A percentile compares a stretch with the other conserved stretches of the same genome.
Evolutionary conservation across 2,888 invertebrate species (phyloP).

Genomic region (Isotomurus palustris): DNA sequence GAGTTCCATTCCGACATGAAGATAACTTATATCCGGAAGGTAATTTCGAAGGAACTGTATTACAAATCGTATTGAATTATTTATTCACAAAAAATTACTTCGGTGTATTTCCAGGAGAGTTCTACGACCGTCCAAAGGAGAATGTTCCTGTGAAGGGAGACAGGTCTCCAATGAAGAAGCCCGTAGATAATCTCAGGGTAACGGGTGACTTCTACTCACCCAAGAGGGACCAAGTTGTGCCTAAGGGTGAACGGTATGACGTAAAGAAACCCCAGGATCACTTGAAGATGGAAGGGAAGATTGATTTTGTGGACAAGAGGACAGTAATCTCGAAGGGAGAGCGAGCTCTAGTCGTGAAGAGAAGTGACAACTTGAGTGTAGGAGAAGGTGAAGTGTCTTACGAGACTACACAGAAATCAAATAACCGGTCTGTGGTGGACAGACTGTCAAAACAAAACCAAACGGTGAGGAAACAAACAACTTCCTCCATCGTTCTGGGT

Average conservation of each 20-base stretch:
- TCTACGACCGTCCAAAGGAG: slow-evolving; percentile 43
- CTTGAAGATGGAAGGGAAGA: slow-evolving; percentile 54
- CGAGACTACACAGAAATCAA: slow-evolving; percentile 32
- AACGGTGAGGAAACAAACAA: slow-evolving; percentile 22
- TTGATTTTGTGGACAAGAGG: slow-evolving; percentile 48
- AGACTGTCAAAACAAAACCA: slow-evolving; percentile 12
- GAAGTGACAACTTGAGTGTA: slow-evolving; percentile 43
- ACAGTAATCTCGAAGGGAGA: slow-evolving; percentile 55
- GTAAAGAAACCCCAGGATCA: slow-evolving; percentile 55
- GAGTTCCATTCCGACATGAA: slow-evolving; percentile 53
- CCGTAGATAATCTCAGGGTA: slow-evolving; percentile 56
- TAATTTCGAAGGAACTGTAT: too few relatives aligned
- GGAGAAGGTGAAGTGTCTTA: slow-evolving; percentile 40
- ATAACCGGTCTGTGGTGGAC: slow-evolving; percentile 17
- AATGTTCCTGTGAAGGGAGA: slow-evolving; percentile 47
- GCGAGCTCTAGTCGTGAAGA: slow-evolving; percentile 37
- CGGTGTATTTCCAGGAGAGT: slow-evolving; percentile 43
- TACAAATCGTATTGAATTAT: too few relatives aligned
- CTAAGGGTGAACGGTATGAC: slow-evolving; percentile 49
- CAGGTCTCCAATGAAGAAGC: slow-evolving; percentile 49
- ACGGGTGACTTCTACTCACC: slow-evolving; percentile 57
- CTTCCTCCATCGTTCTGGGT: slow-evolving; percentile 24
- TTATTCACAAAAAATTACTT: too few relatives aligned
- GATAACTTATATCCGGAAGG: slow-evolving; percentile 57
- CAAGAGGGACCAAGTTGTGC: slow-evolving; percentile 44